Conservation (phyloP, 1,140 invertebrate genomes). For the Anoplophora glabripennis region DNA sequence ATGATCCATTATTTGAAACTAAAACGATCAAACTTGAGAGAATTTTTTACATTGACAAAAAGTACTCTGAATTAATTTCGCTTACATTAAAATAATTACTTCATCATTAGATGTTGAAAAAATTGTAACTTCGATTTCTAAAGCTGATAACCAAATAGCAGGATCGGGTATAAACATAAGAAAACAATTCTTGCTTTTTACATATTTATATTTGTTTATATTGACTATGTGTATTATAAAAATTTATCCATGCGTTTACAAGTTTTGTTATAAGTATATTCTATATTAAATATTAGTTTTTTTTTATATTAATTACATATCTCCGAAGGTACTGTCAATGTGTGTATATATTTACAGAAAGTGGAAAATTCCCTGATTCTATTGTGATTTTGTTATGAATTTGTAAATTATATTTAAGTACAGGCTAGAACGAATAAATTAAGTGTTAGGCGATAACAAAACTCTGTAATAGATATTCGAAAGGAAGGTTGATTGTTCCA, state of each 20-base stretch:
- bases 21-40: too few species aligned
- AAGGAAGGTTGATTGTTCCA: not conserved
- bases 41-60: too few species aligned
- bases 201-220: constrained; percentile 23
- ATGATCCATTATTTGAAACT: too few species aligned
- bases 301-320: not conserved
- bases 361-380: not conserved
- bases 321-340: not conserved
- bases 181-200: constrained; percentile 14
- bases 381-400: not conserved
- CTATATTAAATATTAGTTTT: constrained; percentile 6
- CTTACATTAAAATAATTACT: too few species aligned
- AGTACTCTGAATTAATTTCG: too few species aligned
- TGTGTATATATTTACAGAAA: not conserved
- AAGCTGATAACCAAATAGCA: too few species aligned
- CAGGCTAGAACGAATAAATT: not conserved
- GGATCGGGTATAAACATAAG: too few species aligned
- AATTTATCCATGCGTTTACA: constrained; percentile 20
- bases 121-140: too few species aligned
- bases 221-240: constrained; percentile 23
- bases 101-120: too few species aligned
- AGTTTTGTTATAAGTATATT: constrained; percentile 10
- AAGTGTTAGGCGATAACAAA: not conserved
- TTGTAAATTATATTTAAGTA: not conserved
- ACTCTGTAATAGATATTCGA: not conserved